A percentile compares a stretch with the other conserved stretches of the same genome.
Evolutionary conservation across 2,797 vertebrate genomes (phyloP).

Genomic region (Hydrocynus forskahlii): DNA sequence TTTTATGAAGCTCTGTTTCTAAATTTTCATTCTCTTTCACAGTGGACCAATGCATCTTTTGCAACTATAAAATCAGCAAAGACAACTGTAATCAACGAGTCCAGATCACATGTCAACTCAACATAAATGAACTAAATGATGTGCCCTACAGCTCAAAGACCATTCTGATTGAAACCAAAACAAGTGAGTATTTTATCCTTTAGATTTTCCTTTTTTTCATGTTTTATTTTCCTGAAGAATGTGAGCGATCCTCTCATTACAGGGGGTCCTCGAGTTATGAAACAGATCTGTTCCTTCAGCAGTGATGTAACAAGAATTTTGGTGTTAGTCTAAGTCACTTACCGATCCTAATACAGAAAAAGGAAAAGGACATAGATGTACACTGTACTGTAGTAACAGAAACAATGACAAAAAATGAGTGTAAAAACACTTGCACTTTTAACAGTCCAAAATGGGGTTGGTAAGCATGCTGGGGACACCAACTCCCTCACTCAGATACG

Average conservation of each 20-base stretch:
- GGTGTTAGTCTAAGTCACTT: background rate
- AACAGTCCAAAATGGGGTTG: too few species aligned
- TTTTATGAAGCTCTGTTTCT: background rate
- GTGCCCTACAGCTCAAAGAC: background rate
- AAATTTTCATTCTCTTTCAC: conserved; percentile 25
- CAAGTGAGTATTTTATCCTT: background rate
- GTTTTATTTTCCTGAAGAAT: background rate
- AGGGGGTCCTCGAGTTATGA: too few species aligned
- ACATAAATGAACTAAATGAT: background rate
- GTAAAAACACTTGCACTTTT: too few species aligned
- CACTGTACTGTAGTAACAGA: too few species aligned
- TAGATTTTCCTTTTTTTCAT: background rate
- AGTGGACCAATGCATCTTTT: conserved; percentile 45
- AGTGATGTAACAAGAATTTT: background rate
- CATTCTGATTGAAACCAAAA: background rate
- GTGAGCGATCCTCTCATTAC: background rate
- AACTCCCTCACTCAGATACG: background rate
- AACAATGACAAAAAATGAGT: too few species aligned
- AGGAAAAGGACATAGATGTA: too few species aligned
- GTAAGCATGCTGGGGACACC: too few species aligned
- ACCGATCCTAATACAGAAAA: too few species aligned
- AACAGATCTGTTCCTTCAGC: too few species aligned
- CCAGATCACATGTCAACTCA: conserved; percentile 50
- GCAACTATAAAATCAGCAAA: background rate
- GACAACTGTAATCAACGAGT: background rate